Conservation (phyloP, 1,140 invertebrate species). For the Zaprionus davidi region DNA sequence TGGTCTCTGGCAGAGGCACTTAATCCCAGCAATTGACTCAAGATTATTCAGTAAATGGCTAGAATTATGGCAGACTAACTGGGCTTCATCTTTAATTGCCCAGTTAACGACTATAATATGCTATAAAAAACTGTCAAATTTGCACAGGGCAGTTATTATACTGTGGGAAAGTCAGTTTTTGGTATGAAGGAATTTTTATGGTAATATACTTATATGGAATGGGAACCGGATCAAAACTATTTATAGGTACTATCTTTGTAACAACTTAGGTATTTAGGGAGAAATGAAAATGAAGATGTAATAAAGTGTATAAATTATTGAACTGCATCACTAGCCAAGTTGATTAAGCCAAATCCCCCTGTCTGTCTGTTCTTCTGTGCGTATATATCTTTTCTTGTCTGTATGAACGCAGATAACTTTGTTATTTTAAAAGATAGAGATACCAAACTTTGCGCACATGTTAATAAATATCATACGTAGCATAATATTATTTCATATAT, state of each 20-base stretch:
- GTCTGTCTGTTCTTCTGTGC: background rate
- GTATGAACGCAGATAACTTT: background rate
- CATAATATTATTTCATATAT: background rate
- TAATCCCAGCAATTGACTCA: constrained; percentile 1
- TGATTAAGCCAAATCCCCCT: no score
- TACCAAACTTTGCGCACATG: background rate
- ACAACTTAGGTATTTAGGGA: no score
- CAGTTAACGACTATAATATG: background rate
- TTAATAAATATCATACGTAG: background rate
- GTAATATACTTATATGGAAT: no score
- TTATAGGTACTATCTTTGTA: no score
- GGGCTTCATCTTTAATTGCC: background rate
- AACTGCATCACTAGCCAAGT: no score
- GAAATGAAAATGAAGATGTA: no score
- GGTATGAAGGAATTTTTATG: no score
- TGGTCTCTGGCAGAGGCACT: background rate
- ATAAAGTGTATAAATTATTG: no score
- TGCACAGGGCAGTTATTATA: background rate
- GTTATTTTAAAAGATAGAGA: background rate
- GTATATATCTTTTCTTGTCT: background rate
- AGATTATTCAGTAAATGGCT: background rate
- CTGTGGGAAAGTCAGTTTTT: background rate
- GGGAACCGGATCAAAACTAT: no score
- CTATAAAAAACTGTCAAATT: constrained; percentile 3
- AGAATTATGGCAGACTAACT: background rate